Evolutionary conservation across 1,140 invertebrate genomes (phyloP), one percentile per base, ranked within the genome.

Genomic region (Cotesia glomerata): DNA sequence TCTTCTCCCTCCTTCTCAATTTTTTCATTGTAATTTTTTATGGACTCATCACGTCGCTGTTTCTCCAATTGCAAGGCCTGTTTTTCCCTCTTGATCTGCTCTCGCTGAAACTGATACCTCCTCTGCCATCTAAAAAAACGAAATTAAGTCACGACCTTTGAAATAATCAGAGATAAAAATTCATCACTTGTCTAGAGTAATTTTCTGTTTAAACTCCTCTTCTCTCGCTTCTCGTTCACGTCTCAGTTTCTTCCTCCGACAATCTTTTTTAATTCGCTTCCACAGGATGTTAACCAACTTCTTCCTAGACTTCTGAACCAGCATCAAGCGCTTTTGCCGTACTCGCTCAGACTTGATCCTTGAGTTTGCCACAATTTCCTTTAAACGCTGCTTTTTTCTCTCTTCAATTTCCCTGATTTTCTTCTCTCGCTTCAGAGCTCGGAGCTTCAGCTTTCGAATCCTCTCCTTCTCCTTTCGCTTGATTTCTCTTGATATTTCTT

Each of bases 11-110:
- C 78, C 52, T 49, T 78, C 5, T 78, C 56, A 5, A 85, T 74
- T 72, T 79, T 79, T 14, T 77, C 58, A 36, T 78, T 79, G 16
- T 84, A 84, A 9, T 75, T 69, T 54, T 79, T 26, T 70, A 85
- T 82, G 66, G 78, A 78, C n/a, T 73, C 66, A 58, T 76, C 67
- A 4, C 81, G 73, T 62, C 76, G 66, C 14, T 69, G 54, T 14
- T 77, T 54, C 13, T 74, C 61, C 35, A 69, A 76, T 13, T 72
- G 1, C 7, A 79, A 8, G 11, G 84, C 65, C 16, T 71, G 36
- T 64, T 80, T 63, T 68, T 83, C 79, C 32, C 72, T 79, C 13
- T 73, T 71, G 2, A 84, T 79, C 69, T 77, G 63, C 32, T 74
- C 49, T 69, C 76, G 65, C 56, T 84, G 80, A 45, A 77, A 74